Conservation (phyloP, 1,140 invertebrate genomes). For the Brachionus sp. region DNA sequence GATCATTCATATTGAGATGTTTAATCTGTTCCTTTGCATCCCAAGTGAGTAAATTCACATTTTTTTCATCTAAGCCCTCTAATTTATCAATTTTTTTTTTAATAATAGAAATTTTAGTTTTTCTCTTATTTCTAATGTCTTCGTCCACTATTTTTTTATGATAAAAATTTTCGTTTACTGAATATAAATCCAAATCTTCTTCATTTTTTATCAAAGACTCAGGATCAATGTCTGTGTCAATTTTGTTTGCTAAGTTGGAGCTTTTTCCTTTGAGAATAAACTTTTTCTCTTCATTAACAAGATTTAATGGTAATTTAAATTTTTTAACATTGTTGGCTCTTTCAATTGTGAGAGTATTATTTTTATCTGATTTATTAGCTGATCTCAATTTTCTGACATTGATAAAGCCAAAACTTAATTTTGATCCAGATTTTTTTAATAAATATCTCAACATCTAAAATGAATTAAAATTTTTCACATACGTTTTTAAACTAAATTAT, state of each 20-base stretch:
- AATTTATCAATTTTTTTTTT: conserved; percentile 28
- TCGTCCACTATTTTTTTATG: conserved; percentile 3
- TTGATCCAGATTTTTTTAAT: not conserved
- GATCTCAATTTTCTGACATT: not conserved
- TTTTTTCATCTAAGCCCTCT: conserved; percentile 57
- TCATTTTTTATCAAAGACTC: conserved; percentile 12
- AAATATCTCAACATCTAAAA: not conserved
- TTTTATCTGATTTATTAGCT: not conserved
- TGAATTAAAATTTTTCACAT: not conserved
- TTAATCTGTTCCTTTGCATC: conserved; percentile 77
- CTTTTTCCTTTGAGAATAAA: conserved; percentile 28
- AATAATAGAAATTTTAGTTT: not conserved
- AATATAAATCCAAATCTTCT: conserved; percentile 25
- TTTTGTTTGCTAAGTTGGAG: not conserved
- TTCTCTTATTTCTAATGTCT: not conserved
- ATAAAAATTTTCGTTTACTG: not conserved
- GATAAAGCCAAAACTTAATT: not conserved
- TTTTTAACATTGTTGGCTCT: not conserved
- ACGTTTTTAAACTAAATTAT: not conserved
- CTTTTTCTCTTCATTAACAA: conserved; percentile 13
- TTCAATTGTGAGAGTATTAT: not conserved
- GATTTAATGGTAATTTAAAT: not conserved
- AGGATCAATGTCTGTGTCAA: not conserved
- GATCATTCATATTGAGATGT: conserved; percentile 66
- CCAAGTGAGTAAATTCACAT: conserved; percentile 74